These are phyloP conservation scores for Entomobrya proxima DNA, from an alignment of 2,888 invertebrate species.

Conservation along the genomic window DNA sequence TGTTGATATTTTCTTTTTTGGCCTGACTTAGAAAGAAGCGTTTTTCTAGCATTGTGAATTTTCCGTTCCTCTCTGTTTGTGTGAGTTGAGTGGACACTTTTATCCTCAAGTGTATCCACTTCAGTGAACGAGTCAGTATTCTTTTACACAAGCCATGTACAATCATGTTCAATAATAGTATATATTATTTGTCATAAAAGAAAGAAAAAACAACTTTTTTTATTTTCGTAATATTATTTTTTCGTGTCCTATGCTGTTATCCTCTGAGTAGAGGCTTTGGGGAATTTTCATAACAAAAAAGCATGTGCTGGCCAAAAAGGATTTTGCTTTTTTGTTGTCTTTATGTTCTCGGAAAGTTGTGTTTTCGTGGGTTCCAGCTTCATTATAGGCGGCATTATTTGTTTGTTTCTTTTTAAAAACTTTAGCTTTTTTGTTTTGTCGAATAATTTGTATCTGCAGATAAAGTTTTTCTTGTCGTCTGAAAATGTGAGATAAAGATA, in stretches of 20 bases:
- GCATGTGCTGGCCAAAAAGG: not conserved
- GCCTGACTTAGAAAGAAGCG: not conserved
- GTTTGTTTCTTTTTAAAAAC: not conserved
- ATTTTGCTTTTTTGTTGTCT: not conserved
- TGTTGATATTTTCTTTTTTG: not conserved
- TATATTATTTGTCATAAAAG: not conserved
- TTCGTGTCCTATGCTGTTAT: not conserved
- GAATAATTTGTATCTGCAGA: constrained; percentile 11
- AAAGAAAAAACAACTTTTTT: not conserved
- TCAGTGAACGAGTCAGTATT: not conserved
- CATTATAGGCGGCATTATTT: not conserved
- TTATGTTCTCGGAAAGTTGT: not conserved
- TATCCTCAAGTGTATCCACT: constrained; percentile 2
- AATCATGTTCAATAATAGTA: too few relatives aligned
- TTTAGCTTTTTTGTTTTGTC: not conserved
- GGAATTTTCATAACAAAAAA: not conserved
- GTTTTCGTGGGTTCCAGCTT: not conserved
- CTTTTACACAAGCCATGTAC: not conserved
- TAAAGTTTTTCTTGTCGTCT: not conserved
- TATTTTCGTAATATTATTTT: not conserved
- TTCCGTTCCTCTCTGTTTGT: not conserved
- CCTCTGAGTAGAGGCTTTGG: not conserved
- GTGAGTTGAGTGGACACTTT: constrained; percentile 24
- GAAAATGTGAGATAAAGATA: not conserved
- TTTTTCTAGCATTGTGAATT: not conserved